These are phyloP conservation scores for Limonius californicus DNA, from an alignment of 1,140 invertebrate genomes.

Conservation along the genomic window DNA sequence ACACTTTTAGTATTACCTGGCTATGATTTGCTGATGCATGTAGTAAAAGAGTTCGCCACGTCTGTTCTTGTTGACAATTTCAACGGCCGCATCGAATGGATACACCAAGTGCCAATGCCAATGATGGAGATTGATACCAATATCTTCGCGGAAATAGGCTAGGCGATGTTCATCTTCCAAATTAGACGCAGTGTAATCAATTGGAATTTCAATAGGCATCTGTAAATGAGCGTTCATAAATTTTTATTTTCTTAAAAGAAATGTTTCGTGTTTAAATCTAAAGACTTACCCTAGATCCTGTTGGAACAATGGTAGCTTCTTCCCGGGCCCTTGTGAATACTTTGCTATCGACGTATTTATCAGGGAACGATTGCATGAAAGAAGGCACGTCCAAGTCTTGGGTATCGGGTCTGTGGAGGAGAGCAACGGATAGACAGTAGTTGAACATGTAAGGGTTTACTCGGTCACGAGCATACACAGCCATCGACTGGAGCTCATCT, in stretches of 20 bases:
- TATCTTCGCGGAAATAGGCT: too few relatives aligned
- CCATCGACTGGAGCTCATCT: conserved; percentile 64
- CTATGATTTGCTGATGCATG: conserved; percentile 69
- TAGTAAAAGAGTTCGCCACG: conserved; percentile 72
- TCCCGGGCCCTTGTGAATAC: conserved; percentile 63
- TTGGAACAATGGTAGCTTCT: conserved; percentile 58
- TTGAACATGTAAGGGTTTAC: conserved; percentile 72
- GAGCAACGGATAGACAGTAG: conserved; percentile 67
- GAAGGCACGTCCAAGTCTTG: conserved; percentile 63
- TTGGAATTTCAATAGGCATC: too few relatives aligned
- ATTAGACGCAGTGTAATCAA: too few relatives aligned
- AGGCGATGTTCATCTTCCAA: too few relatives aligned
- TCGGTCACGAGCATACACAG: conserved; percentile 65
- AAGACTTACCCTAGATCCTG: conserved; percentile 56
- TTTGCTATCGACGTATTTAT: conserved; percentile 68
- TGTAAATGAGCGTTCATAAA: too few relatives aligned
- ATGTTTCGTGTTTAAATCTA: too few relatives aligned
- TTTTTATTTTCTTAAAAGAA: too few relatives aligned
- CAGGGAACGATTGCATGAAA: conserved; percentile 66
- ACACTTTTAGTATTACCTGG: too few relatives aligned
- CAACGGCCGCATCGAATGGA: conserved; percentile 56
- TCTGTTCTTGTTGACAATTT: conserved; percentile 62
- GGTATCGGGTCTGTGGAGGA: conserved; percentile 69
- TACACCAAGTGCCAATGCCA: conserved; percentile 83
- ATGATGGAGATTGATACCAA: conserved; percentile 70